Evolutionary conservation across 2,888 invertebrate species (phyloP), one percentile per base, ranked within the genome.

Genomic region (Drosophila anomalata): DNA sequence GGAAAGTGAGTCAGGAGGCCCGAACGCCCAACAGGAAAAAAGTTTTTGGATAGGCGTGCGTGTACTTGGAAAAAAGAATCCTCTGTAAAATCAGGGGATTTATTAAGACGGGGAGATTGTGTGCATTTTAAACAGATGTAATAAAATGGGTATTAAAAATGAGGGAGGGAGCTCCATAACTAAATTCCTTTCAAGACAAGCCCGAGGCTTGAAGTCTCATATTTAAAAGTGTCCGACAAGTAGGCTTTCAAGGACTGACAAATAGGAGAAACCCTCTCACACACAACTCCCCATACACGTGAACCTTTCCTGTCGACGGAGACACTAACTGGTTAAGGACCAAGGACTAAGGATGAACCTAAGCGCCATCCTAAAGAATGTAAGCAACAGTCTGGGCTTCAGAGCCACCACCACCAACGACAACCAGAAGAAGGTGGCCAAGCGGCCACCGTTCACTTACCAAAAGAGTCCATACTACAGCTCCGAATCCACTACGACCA

Each of bases 261-360:
- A 7, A 2, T 36, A 6, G 33, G 26, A 39, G 42, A 52, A 9
- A 41, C 29, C 29, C 9, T 2, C 3, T 2, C 47, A 20, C 42
- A 44, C 58, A 66, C 67, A 65, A 46, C 22, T 22, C 46, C 46
- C 66, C 29, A 73, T 36, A 65, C 42, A 53, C 53, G 63, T 52
- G 46, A 55, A 26, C 33, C 47, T 47, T 24, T 61, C 54, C 48
- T 17, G n/a, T n/a, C 20, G 33, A 46, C 58, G 14, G 36, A 9
- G 39, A 61, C 61, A 41, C 47, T 14, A 39, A 12, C 22, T 47
- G 47, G 60, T 14, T 39, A 60, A 22, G 44, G 44, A 33, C 51
- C n/a, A 33, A 20, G 51, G 20, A 22, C 33, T 52, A 36, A 84
- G 76, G 47, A 87, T 87, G 87, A 82, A 70, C 73, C 67, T 81